Base-by-base conservation (phyloP, 2,797 vertebrate genomes). In the Rhyacichthys aspro region DNA sequence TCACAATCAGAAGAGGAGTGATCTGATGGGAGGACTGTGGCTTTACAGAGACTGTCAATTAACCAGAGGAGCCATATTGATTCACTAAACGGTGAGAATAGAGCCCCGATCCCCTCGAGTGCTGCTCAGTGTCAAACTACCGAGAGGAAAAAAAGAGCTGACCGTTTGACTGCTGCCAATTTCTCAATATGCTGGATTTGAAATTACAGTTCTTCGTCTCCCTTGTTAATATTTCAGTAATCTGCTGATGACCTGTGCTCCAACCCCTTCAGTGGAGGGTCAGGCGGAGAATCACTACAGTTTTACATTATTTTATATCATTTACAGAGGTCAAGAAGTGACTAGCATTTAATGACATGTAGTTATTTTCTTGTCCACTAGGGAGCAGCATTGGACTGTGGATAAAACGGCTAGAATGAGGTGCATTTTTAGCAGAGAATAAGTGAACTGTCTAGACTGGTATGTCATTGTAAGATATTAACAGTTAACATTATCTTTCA, bases 351-450 rank as follows among this genome's bases (percentile, higher is more conserved):
- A 0, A 50, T 62, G 49, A 50, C 14, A 3, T 9, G 17, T 42
- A 50, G 34, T 72, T 74, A 47, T 32, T 9, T 17, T 55, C 59
- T 55, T n/a, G 7, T 6, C 47, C 87, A 81, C 71, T 50, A 82
- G 87, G 53, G 83, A 28, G 82, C 70, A 86, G 74, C 64, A 83
- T 79, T 68, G 59, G 3, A 72, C 57, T 19, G 49, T 6, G 0
- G 0, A 39, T 60, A 66, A 77, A 37, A 42, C 19, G 2, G 6
- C 19, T 6, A n/a, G 16, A 23, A 2, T 3, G 10, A 11, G 2
- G 37, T 38, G 11, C 37, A 1, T 37, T 37, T 37, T 37, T 37
- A 37, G 36, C 9, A 9, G 5, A 37, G 11, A 37, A 9, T 37
- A 2, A 9, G 11, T 37, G 7, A 3, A 37, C 5, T 37, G 36